Evolutionary conservation across 2,113 vertebrate genomes (phyloP).

Genomic region (Salvator merianae): DNA sequence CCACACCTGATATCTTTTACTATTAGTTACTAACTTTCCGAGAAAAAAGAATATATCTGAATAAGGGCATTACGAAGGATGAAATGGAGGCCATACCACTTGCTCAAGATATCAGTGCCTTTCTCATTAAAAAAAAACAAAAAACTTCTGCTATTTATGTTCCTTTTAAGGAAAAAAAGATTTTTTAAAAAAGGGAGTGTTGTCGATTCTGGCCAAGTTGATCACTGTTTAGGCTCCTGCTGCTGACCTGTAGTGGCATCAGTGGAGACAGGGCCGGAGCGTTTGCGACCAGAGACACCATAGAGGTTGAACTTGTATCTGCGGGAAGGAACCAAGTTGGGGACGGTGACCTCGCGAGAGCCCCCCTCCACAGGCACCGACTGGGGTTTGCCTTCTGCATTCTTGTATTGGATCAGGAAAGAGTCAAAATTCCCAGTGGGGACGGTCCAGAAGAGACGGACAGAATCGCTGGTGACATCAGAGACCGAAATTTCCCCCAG

Average conservation of each 20-base stretch:
- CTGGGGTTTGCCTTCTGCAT: constrained; percentile 43
- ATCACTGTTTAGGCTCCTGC: background rate
- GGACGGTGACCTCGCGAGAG: constrained; percentile 14
- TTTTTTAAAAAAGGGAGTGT: background rate
- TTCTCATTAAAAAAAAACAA: background rate
- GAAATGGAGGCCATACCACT: background rate
- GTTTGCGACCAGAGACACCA: constrained; percentile 42
- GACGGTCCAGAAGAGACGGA: constrained; percentile 3
- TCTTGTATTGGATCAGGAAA: constrained; percentile 61
- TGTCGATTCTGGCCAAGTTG: background rate
- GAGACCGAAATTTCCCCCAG: background rate
- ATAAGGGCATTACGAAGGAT: background rate
- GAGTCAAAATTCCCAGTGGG: constrained; percentile 50
- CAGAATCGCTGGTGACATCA: background rate
- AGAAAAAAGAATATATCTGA: no score
- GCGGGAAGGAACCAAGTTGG: constrained; percentile 48
- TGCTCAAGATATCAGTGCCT: background rate
- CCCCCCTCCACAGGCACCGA: constrained; percentile 33
- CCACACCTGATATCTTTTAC: no score
- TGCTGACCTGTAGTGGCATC: constrained; percentile 62
- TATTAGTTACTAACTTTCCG: no score
- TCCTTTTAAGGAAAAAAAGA: background rate
- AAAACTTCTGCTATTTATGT: background rate
- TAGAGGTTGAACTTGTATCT: constrained; percentile 69
- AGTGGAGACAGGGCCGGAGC: constrained; percentile 14